A percentile compares a stretch with the other conserved stretches of the same genome.
Evolutionary conservation across 2,888 invertebrate genomes (phyloP).

Genomic region (Lithophane ornitopus): DNA sequence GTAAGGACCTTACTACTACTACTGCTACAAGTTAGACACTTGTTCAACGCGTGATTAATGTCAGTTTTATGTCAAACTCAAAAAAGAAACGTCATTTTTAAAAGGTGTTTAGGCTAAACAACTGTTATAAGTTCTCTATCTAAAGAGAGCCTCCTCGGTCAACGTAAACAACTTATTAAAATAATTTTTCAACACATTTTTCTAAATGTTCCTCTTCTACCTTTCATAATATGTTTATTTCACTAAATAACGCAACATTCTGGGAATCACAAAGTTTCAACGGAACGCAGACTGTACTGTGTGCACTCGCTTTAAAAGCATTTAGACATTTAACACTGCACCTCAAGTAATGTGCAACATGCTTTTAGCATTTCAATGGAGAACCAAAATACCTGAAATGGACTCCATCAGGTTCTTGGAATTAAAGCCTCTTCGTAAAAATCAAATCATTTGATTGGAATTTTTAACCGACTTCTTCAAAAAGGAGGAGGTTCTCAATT

Average conservation of each 20-base stretch:
- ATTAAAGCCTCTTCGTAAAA: not conserved
- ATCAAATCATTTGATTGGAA: not conserved
- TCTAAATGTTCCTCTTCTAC: not conserved
- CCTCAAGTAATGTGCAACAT: conserved; percentile 6
- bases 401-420: not conserved
- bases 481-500: too few species aligned
- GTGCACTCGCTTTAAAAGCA: conserved; percentile 56
- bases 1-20: too few species aligned
- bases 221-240: conserved; percentile 6
- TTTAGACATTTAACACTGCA: conserved; percentile 49
- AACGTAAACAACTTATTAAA: not conserved
- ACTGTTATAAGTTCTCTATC: not conserved
- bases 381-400: conserved; percentile 8
- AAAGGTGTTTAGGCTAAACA: too few species aligned
- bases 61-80: too few species aligned
- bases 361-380: conserved; percentile 38
- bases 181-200: not conserved
- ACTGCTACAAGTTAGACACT: too few species aligned
- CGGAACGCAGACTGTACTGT: not conserved
- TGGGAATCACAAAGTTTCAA: conserved; percentile 11
- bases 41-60: too few species aligned
- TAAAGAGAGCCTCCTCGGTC: not conserved
- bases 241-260: conserved; percentile 16
- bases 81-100: too few species aligned
- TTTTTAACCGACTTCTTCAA: too few species aligned